phyloP scores from a whole-genome alignment of 2,888 invertebrate genomes.

The Trachelus stipa region DNA sequence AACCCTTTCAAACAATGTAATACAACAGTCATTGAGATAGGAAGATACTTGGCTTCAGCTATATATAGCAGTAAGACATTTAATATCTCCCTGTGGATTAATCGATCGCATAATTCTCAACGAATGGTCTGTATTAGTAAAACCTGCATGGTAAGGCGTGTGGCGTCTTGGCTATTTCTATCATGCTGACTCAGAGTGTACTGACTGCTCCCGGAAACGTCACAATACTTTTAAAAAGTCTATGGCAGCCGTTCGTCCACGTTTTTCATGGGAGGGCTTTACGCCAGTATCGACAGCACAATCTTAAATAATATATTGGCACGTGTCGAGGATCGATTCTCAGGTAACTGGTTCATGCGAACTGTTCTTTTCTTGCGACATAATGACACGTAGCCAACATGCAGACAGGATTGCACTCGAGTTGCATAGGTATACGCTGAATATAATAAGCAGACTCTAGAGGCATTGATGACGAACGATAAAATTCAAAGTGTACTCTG shows the following conservation, averaged over 20 bases:
- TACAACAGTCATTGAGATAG: not conserved
- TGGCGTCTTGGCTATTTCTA: not conserved
- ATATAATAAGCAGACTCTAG: not conserved
- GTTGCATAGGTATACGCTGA: not conserved
- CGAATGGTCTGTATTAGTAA: not conserved
- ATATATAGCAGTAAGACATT: not conserved
- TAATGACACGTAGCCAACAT: not conserved
- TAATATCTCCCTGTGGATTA: not conserved
- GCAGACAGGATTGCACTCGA: not conserved
- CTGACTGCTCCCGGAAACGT: not conserved
- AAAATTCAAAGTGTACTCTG: not conserved
- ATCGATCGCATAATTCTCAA: not conserved
- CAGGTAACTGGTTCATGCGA: not conserved
- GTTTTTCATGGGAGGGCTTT: not conserved
- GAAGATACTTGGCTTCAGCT: not conserved
- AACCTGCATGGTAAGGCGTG: not conserved
- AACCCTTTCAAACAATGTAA: not conserved
- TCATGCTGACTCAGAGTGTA: not conserved
- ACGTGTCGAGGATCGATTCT: not conserved
- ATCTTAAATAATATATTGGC: not conserved
- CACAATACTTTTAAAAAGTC: not conserved
- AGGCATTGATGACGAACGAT: not conserved
- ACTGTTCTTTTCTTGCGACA: not conserved
- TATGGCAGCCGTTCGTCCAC: not conserved
- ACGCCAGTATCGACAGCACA: not conserved